Conservation (phyloP, 2,888 invertebrate genomes). For the Andrena trimmerana region DNA sequence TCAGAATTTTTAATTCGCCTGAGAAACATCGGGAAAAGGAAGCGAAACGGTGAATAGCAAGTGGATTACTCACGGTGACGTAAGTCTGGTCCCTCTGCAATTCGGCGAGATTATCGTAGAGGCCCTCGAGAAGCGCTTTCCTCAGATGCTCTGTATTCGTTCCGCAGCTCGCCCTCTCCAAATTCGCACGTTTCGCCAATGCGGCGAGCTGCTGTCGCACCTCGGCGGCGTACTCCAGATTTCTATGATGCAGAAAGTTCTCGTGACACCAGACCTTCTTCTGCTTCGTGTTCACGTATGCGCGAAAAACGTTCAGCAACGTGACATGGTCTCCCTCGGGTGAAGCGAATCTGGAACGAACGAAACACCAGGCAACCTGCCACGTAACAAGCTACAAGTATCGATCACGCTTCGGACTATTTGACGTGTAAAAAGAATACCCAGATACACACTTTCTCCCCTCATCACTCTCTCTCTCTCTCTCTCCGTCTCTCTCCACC, state of each 20-base stretch:
- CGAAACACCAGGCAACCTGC: slow-evolving; percentile 40
- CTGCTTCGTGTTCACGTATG: slow-evolving; percentile 90
- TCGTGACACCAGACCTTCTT: slow-evolving; percentile 95
- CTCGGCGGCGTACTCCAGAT: slow-evolving; percentile 92
- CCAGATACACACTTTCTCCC: not conserved
- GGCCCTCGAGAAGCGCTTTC: slow-evolving; percentile 92
- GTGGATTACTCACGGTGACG: slow-evolving; percentile 86
- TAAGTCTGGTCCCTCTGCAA: slow-evolving; percentile 91
- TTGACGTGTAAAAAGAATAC: slow-evolving; percentile 39
- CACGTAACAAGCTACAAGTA: slow-evolving; percentile 50
- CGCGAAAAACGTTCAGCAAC: slow-evolving; percentile 94
- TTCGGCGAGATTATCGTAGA: slow-evolving; percentile 95
- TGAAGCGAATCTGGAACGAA: slow-evolving; percentile 90
- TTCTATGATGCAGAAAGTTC: slow-evolving; percentile 93
- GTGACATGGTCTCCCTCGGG: slow-evolving; percentile 97
- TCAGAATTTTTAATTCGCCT: not conserved
- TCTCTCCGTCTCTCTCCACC: not conserved
- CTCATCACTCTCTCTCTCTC: not conserved
- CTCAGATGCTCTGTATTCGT: slow-evolving; percentile 84
- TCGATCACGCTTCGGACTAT: slow-evolving; percentile 51
- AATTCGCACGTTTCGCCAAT: slow-evolving; percentile 80
- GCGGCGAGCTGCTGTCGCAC: slow-evolving; percentile 92
- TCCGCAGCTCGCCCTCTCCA: slow-evolving; percentile 81
- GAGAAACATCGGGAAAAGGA: not conserved
- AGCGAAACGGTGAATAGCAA: not conserved